Evolutionary conservation across 2,797 vertebrate genomes (phyloP), one percentile per base, ranked within the genome.

Genomic region (Phylloscopus collybita): DNA sequence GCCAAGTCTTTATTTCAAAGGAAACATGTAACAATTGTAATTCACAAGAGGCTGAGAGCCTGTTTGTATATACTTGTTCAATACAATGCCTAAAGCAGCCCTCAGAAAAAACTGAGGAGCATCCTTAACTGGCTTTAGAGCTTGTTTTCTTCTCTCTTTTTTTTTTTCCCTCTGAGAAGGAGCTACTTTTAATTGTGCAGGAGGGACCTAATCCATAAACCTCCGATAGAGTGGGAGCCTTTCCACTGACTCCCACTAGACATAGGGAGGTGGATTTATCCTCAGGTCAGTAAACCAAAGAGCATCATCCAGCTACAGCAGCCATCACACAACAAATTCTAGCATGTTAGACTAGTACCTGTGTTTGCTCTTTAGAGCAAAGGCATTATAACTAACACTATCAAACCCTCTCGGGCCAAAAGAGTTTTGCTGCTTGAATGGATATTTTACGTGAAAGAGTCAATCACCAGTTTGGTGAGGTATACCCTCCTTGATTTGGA

Each of bases 1-100:
- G 70, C 54, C 80, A 94, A 91, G 83, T 81, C 47, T 96, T 96
- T 95, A 92, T 94, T 96, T 92, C 90, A 96, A 96, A 97, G 10
- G 34, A 95, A 96, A 78, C 67, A 60, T 23, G 40, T 87, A 95
- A 82, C 57, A 92, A 95, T 78, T 95, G 61, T 80, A 96, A 96
- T 47, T 91, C 95, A 76, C 76, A 80, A 51, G 73, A 95, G 84
- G 50, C 13, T 60, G 49, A 54, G 79, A 96, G 72, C 42, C 20
- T 70, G 40, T 67, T 96, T 94, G 85, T 79, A 76, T 83, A 49
- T 30, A 73, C 74, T 96, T 84, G 17, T 92, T 96, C 92, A 92
- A 96, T 85, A 89, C 79, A 74, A 75, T 54, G 70, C 79, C 40
- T 96, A 92, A 84, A 95, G 93, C 57, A 59, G 72, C 67, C 49